These are phyloP conservation scores for Dorcus hopei DNA, from an alignment of 2,888 invertebrate genomes.

Conservation along the genomic window DNA sequence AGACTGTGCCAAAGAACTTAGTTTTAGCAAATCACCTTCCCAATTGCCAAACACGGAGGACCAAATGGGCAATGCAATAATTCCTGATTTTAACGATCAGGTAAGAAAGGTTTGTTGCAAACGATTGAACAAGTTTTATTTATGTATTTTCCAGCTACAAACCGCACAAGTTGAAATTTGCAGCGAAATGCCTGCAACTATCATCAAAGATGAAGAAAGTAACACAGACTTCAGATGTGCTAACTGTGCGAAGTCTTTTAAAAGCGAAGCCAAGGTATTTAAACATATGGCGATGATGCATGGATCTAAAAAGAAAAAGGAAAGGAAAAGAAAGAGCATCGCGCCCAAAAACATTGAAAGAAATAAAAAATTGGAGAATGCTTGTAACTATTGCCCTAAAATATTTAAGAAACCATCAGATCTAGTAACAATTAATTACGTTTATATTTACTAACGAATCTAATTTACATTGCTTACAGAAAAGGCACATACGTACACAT, in stretches of 20 bases:
- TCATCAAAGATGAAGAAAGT: background rate
- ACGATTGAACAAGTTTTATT: background rate
- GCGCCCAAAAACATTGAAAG: background rate
- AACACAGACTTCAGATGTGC: constrained; percentile 10
- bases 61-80: background rate
- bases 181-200: constrained; percentile 4
- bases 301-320: constrained; percentile 29
- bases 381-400: constrained; percentile 60
- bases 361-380: constrained; percentile 46
- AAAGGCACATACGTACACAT: constrained; percentile 64
- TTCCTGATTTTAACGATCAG: constrained; percentile 13
- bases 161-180: constrained; percentile 9
- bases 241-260: constrained; percentile 21
- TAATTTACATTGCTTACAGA: constrained; percentile 34
- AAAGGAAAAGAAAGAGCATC: constrained; percentile 8
- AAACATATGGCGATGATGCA: constrained; percentile 19
- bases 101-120: background rate
- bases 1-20: background rate
- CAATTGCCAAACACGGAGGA: constrained; percentile 4
- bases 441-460: background rate
- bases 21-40: background rate
- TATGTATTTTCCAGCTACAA: constrained; percentile 1
- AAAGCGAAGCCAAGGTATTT: constrained; percentile 8
- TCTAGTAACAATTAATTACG: constrained; percentile 41
- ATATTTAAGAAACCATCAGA: constrained; percentile 68